Evolutionary conservation across 2,888 invertebrate species (phyloP), one percentile per base, ranked within the genome.

Genomic region (Patella caerulea): DNA sequence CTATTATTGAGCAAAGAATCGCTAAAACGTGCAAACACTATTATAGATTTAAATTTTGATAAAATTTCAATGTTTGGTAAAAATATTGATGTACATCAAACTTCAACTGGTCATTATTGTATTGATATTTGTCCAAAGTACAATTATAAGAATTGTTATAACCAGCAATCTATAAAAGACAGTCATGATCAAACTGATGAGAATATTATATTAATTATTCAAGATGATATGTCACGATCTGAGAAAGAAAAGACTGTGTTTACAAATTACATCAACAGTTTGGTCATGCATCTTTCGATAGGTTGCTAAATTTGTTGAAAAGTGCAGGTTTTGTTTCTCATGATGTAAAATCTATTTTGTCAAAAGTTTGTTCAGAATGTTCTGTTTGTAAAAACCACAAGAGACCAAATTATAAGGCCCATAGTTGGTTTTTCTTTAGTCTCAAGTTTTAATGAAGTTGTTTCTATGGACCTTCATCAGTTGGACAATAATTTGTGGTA

Each of bases 231-330:
- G 34, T 45, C 34, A 45, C 34, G 34, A 45, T 45, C 34, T 45
- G 34, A 45, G 34, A 45, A 45, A 45, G 34, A 73, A 19, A 80
- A 78, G 72, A 71, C 76, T 55, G 76, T n/a, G n/a, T 74, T 71
- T 75, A 76, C 24, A 82, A 83, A 65, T 65, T 83, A 19, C 84
- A 83, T 71, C 78, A 81, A 71, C 82, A 83, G 81, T 84, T 78
- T 80, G n/a, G 78, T n/a, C 83, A 83, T 80, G 79, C 83, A n/a
- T 76, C 78, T 53, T 71, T 74, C 54, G 78, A 83, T 15, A 70
- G 79, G 3, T 71, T 83, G 17, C 78, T 79, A 54, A 70, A 74
- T 2, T 73, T 82, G 7, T 52, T 83, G n/a, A 80, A 78, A 65
- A 75, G 77, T 83, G 79, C 80, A 34, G 80, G 78, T 15, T 78